Evolutionary conservation across 2,113 vertebrate genomes (phyloP), one percentile per base, ranked within the genome.

Genomic region (Trichechus manatus): DNA sequence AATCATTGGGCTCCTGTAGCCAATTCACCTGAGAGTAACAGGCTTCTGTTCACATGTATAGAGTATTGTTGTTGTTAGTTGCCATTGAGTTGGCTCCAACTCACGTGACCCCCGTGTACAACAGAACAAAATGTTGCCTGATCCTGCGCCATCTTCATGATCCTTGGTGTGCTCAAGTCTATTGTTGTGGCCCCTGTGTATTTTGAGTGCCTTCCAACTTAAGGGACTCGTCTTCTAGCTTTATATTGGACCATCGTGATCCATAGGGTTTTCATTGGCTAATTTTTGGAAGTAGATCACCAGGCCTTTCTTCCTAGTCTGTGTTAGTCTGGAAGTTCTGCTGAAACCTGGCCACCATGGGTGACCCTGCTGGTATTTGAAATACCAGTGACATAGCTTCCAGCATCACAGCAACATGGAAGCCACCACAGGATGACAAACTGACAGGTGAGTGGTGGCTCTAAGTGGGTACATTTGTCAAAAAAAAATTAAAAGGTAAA

Each of bases 11-110:
- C 6, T 53, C 42, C 47, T 64, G 0, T 9, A 29, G 39, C n/a
- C 2, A 1, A 0, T 14, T 29, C 27, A 14, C 22, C 70, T 47
- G 14, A 10, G 3, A 27, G 5, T 20, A 70, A 17, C 31, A 39
- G 79, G 19, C 20, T 91, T 64, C 70, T 79, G 25, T 47, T 70
- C 33, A 20, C 47, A 11, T 8, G 22, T 31, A 33, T 77, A 0
- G 75, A 50, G 5, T 42, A 15, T 9, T 23, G 10, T 74, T 74
- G 70, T 74, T n/a, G 68, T 36, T 72, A 17, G 5, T 36, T 72
- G 33, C 33, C 14, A 17, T n/a, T 10, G 8, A 39, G n/a, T 39
- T 39, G 36, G 20, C 20, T 22, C 17, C 20, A 22, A 39, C 2
- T 39, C 70, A 20, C 23, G 70, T 29, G 29, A 74, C 17, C 8